Percentiles rank a stretch among this genome's conserved stretches.
These are phyloP conservation scores for Hypanus sabinus DNA, from an alignment of 2,113 vertebrate genomes.

Conservation along the genomic window DNA sequence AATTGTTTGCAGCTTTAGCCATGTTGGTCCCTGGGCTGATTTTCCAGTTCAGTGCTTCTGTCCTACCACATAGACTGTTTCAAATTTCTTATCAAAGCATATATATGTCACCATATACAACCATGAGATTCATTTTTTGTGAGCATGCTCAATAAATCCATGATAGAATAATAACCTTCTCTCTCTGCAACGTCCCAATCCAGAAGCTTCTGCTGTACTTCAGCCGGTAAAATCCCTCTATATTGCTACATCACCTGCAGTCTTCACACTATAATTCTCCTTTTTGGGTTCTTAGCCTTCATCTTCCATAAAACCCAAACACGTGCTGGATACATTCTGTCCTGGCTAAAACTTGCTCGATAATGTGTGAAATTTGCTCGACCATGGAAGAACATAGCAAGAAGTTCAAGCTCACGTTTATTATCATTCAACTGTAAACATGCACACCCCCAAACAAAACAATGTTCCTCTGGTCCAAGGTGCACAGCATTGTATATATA, in stretches of 20 bases:
- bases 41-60: background rate
- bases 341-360: background rate
- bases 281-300: background rate
- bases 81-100: no score
- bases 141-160: no score
- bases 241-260: background rate
- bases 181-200: background rate
- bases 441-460: no score
- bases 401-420: no score
- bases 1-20: no score
- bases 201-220: background rate
- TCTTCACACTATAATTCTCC: background rate
- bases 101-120: no score
- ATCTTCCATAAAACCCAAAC: background rate
- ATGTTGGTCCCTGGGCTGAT: background rate
- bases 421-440: no score
- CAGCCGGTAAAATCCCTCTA: background rate
- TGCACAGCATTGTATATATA: no score
- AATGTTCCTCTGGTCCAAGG: no score
- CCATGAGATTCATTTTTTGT: no score
- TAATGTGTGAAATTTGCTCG: background rate
- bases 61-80: background rate
- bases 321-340: background rate
- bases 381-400: no score
- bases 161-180: no score